Base-by-base conservation (phyloP, 1,140 invertebrate genomes). In the Eufriesea mexicana region DNA sequence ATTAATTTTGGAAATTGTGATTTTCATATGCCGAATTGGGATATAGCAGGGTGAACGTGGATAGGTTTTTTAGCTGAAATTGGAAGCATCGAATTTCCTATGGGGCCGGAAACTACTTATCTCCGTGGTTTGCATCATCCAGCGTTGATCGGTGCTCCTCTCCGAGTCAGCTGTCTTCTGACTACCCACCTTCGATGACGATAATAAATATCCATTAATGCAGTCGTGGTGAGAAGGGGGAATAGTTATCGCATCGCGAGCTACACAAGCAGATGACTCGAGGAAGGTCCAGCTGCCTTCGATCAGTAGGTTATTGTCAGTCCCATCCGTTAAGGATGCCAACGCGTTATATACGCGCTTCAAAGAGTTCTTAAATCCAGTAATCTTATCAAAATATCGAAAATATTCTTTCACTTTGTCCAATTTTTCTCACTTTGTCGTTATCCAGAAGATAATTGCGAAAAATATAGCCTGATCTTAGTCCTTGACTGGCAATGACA, bases 171-270 rank as follows among this genome's bases (percentile, higher is more conserved):
- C 92, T 92, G 92, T 91, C 84, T 80, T 84, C 83, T 86, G 84
- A 78, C 62, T 88, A 81, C 67, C 84, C 86, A 92, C 86, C 90
- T 91, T 91, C 90, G 91, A 91, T 84, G 86, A 89, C 88, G 91
- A 92, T 92, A 92, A 92, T 92, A 92, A 92, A 92, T 92, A 92
- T 92, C 92, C 91, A 92, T 92, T 92, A 92, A 91, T 92, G 90
- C 85, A 70, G 82, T 85, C 68, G 87, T 86, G 89, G 78, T 87
- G 86, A 67, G 83, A 84, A 89, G 87, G 85, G 87, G 90, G 83
- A 89, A 67, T 92, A 92, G 92, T 92, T 92, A 92, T 92, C 92
- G 91, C 89, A 91, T 91, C 92, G 90, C 90, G 91, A 89, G 90
- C 92, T 89, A 92, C 84, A 85, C 83, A 86, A 87, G 91, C 92